phyloP scores from a whole-genome alignment of 2,113 vertebrate genomes.

The Podiceps cristatus region DNA sequence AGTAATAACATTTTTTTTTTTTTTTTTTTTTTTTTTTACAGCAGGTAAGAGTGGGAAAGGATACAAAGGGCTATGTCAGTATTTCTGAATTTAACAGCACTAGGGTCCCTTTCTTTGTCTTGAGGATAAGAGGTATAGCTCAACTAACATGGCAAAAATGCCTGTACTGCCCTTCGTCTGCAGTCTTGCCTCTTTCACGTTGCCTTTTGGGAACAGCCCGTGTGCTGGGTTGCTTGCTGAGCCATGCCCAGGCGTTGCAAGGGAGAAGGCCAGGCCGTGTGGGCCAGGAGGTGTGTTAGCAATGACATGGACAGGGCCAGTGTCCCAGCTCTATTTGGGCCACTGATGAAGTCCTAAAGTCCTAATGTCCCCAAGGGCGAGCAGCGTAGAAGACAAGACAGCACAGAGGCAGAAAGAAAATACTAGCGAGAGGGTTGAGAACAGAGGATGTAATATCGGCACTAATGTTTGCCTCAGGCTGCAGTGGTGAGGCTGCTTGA shows the following conservation, averaged over 20 bases:
- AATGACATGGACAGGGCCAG: background rate
- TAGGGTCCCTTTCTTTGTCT: background rate
- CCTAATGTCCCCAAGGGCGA: background rate
- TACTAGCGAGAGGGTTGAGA: background rate
- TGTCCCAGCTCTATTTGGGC: background rate
- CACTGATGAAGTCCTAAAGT: background rate
- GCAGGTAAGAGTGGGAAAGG: background rate
- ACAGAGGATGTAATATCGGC: background rate
- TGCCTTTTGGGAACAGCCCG: background rate
- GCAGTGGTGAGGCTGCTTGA: background rate
- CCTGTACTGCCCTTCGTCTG: background rate
- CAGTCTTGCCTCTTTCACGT: accelerated
- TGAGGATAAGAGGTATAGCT: background rate
- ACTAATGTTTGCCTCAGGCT: background rate
- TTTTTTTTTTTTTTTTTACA: background rate
- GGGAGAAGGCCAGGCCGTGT: no score
- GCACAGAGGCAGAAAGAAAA: background rate
- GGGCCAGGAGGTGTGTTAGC: background rate
- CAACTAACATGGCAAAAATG: background rate
- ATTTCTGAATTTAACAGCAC: background rate
- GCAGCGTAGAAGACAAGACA: background rate
- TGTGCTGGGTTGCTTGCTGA: background rate
- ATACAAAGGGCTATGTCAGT: background rate
- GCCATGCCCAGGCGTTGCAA: accelerated
- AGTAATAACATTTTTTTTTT: background rate